phyloP scores from a whole-genome alignment of 2,888 invertebrate species.

The Mythimna ferrago region DNA sequence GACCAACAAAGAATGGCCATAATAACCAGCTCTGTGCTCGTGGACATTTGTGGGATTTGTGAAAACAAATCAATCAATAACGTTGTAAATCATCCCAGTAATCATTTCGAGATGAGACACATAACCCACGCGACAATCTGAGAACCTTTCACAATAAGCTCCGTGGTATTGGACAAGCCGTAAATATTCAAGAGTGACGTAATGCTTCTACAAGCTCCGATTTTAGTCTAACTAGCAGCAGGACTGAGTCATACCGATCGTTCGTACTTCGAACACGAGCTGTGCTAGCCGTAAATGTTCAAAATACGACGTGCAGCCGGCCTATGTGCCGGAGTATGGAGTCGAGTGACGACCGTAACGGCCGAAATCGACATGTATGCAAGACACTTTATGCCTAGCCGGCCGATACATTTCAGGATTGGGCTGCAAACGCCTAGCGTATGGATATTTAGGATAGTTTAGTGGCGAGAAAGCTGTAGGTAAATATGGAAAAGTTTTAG shows the following conservation, averaged over 20 bases:
- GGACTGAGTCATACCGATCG: conserved; percentile 46
- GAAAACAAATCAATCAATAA: neutral
- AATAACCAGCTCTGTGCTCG: too few relatives aligned
- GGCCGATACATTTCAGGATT: conserved; percentile 45
- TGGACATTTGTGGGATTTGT: neutral
- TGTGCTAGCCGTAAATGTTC: conserved; percentile 52
- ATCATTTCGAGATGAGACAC: neutral
- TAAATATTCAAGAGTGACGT: conserved; percentile 53
- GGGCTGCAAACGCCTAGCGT: conserved; percentile 20
- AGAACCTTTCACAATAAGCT: conserved; percentile 34
- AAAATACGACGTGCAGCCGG: conserved; percentile 46
- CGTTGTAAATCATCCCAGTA: neutral
- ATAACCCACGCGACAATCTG: neutral
- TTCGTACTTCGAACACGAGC: conserved; percentile 43
- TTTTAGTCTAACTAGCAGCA: conserved; percentile 47
- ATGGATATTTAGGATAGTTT: conserved; percentile 17
- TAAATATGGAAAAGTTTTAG: conserved; percentile 1
- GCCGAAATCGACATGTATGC: conserved; percentile 60
- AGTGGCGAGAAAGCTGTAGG: conserved; percentile 1
- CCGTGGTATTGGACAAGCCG: conserved; percentile 15
- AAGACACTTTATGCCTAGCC: conserved; percentile 54
- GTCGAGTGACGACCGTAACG: conserved; percentile 60
- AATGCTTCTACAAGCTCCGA: conserved; percentile 20
- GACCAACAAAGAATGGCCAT: too few relatives aligned
- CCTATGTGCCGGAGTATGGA: conserved; percentile 43